A percentile compares a stretch with the other conserved stretches of the same genome.
Conservation (phyloP, 1,140 invertebrate genomes). For the Chelonus insularis region DNA sequence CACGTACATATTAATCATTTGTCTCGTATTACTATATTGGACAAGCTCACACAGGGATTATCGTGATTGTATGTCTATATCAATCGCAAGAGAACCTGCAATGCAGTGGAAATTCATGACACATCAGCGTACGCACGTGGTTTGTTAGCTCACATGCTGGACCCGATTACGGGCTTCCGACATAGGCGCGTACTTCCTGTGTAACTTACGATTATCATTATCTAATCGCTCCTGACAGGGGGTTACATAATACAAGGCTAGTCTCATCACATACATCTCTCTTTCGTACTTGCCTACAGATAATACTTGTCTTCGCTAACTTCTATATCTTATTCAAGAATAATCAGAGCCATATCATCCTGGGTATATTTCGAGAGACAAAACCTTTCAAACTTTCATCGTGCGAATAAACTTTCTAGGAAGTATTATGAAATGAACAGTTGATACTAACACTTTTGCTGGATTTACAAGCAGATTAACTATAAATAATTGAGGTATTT, state of each 20-base stretch:
- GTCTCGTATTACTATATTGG: conserved; percentile 13
- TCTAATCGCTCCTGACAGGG: conserved; percentile 19
- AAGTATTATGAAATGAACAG: too few relatives aligned
- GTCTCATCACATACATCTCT: neutral
- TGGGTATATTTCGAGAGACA: too few relatives aligned
- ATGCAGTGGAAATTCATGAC: neutral
- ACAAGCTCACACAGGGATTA: conserved; percentile 17
- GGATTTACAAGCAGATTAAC: too few relatives aligned
- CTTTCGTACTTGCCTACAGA: too few relatives aligned
- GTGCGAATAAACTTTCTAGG: too few relatives aligned
- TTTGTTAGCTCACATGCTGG: conserved; percentile 10
- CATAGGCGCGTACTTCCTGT: conserved; percentile 18
- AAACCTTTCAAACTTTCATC: too few relatives aligned
- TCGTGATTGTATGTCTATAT: neutral
- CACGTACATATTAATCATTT: conserved; percentile 23
- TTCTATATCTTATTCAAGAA: too few relatives aligned
- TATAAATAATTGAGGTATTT: too few relatives aligned
- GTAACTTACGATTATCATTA: conserved; percentile 19
- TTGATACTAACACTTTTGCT: too few relatives aligned
- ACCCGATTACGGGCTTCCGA: conserved; percentile 19
- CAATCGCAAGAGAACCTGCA: neutral
- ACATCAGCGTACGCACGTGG: neutral
- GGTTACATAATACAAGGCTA: neutral
- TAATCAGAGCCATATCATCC: too few relatives aligned
- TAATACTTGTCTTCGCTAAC: too few relatives aligned